A percentile compares a stretch with the other conserved stretches of the same genome.
These are phyloP conservation scores for Lanistes nyassanus DNA, from an alignment of 1,140 invertebrate genomes.

Conservation along the genomic window DNA sequence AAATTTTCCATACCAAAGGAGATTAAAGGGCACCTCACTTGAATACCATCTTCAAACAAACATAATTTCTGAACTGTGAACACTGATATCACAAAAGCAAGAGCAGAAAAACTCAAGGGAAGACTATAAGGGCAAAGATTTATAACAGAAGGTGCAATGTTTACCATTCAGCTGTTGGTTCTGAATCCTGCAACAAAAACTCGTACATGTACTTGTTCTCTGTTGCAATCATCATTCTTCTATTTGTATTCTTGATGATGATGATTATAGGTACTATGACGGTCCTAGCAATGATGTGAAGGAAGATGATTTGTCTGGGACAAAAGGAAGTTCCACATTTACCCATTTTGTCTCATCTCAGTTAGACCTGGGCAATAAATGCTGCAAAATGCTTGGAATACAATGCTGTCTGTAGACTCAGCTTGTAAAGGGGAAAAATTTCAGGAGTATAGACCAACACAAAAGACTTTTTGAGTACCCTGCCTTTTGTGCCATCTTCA, in stretches of 20 bases:
- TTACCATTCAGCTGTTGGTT: not conserved
- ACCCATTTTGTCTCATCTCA: not conserved
- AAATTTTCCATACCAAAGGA: no score
- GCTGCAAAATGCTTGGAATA: not conserved
- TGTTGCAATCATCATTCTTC: not conserved
- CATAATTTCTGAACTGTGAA: no score
- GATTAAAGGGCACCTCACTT: no score
- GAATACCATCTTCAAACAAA: no score
- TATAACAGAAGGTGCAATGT: not conserved
- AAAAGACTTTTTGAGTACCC: no score
- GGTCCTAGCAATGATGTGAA: not conserved
- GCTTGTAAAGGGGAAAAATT: no score
- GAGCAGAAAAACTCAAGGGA: no score
- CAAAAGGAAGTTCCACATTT: not conserved
- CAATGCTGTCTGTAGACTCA: no score
- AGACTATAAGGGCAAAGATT: not conserved
- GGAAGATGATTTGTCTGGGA: not conserved
- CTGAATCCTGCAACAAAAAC: not conserved
- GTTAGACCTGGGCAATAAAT: not conserved
- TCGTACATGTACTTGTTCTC: not conserved
- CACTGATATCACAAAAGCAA: no score
- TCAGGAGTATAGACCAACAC: no score
- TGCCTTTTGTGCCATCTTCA: no score
- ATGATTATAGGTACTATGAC: not conserved
- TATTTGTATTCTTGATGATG: not conserved